Evolutionary conservation across 2,797 vertebrate genomes (phyloP).

Genomic region (Alcedo quadribrachys): DNA sequence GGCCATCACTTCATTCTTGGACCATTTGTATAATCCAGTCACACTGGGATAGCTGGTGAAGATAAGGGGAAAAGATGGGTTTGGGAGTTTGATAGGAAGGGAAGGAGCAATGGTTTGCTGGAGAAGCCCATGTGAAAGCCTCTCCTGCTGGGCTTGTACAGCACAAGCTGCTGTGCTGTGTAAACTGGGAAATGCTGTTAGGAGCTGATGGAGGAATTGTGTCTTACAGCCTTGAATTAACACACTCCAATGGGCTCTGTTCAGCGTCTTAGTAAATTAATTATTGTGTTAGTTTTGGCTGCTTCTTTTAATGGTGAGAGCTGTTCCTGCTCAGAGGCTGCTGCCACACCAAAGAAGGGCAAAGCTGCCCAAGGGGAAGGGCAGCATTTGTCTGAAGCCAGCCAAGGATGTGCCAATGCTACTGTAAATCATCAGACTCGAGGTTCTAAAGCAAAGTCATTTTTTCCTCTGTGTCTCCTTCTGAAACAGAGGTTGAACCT

Average conservation of each 20-base stretch:
- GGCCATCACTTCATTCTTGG: not conserved
- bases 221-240: not conserved
- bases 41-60: not conserved
- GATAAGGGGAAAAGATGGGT: not conserved
- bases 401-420: not conserved
- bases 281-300: not conserved
- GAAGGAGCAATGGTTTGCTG: not conserved
- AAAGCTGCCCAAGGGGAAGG: not conserved
- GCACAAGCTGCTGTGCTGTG: not conserved
- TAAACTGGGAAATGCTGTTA: not conserved
- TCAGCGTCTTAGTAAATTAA: not conserved
- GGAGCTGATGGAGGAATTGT: not conserved
- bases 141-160: not conserved
- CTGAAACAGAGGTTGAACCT: not conserved
- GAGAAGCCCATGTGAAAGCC: not conserved
- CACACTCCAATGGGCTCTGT: not conserved
- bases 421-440: not conserved
- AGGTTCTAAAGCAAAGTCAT: not conserved
- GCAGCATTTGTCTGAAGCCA: not conserved
- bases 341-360: constrained; percentile 34
- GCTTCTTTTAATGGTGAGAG: not conserved
- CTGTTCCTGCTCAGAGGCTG: not conserved
- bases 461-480: not conserved
- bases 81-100: not conserved
- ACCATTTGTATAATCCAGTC: not conserved